Conservation (phyloP, 2,113 vertebrate genomes). For the Marcusenius ussheri region DNA sequence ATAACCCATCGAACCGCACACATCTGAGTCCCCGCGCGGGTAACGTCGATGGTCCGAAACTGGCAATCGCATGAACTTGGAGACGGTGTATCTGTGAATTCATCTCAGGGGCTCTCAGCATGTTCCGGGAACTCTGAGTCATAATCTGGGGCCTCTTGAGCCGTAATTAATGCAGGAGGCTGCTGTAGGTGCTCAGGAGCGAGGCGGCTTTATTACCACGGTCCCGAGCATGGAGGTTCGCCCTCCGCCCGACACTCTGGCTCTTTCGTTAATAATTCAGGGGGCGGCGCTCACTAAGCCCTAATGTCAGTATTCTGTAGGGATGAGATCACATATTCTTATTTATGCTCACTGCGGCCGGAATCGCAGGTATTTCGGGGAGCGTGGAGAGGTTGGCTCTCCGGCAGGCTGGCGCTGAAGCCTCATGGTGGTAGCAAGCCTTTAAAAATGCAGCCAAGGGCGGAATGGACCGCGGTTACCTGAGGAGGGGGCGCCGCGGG, state of each 20-base stretch:
- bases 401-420: constrained; percentile 3
- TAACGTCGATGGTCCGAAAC: background rate
- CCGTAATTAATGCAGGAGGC: background rate
- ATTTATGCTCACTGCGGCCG: background rate
- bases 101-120: background rate
- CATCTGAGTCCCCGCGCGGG: no score
- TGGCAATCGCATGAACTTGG: background rate
- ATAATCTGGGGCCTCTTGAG: background rate
- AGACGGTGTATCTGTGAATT: background rate
- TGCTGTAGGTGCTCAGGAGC: background rate
- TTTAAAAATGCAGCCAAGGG: constrained; percentile 37
- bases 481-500: constrained; percentile 6
- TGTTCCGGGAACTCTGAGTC: background rate
- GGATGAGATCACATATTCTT: background rate
- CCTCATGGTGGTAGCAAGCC: constrained; percentile 48
- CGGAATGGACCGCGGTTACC: constrained; percentile 26
- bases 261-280: constrained; percentile 1
- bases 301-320: background rate
- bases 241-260: background rate
- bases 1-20: background rate
- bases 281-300: background rate
- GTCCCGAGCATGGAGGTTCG: background rate
- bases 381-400: background rate
- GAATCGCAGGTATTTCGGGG: background rate
- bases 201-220: background rate